Base-by-base conservation (phyloP, 1,140 invertebrate species). In the Drosophila jambulina region DNA sequence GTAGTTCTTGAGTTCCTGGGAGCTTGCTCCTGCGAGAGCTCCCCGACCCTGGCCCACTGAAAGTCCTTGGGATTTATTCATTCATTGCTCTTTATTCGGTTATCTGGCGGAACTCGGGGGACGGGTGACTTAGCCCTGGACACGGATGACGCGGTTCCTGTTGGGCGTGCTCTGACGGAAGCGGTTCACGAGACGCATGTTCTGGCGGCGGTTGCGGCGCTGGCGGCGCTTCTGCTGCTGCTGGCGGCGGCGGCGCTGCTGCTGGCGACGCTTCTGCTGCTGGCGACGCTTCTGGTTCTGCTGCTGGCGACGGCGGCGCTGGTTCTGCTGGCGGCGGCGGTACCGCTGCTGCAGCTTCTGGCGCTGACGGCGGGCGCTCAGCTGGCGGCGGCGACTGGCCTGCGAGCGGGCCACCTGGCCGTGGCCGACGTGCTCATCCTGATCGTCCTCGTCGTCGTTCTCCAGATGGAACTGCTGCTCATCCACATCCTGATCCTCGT, bases 211-310 rank as follows among this genome's bases (percentile, higher is more conserved):
- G 53, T 76, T 80, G 54, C 54, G 78, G 51, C 69, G 85, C 54
- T 76, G 78, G 32, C 69, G 80, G n/a, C 75, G 77, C 45, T 71
- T 71, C 69, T 75, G 58, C 21, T 85, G 65, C 32, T 80, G 84
- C 78, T 78, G 74, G 43, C 69, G 79, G 9, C 79, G 78, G 38
- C 82, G 82, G 15, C 67, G 80, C 65, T 88, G 74, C 36, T 78
- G 86, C 51, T 80, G 86, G 49, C 82, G 82, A 23, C 75, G 82
- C 49, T 40, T 49, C 59, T 70, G 49, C 48, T 82, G 78, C 67
- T 77, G 75, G 63, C 63, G 87, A 23, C 80, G 81, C 46, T 70
- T 65, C 60, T 82, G 75, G 27, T 43, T 19, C 34, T 78, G 72
- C 58, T 78, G 76, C 49, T 65, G 57, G 46, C 78, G 78, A 19